Percentiles rank a stretch among this genome's conserved stretches.
Evolutionary conservation across 2,888 invertebrate species (phyloP).

Genomic region (Tryphoninae sp.): DNA sequence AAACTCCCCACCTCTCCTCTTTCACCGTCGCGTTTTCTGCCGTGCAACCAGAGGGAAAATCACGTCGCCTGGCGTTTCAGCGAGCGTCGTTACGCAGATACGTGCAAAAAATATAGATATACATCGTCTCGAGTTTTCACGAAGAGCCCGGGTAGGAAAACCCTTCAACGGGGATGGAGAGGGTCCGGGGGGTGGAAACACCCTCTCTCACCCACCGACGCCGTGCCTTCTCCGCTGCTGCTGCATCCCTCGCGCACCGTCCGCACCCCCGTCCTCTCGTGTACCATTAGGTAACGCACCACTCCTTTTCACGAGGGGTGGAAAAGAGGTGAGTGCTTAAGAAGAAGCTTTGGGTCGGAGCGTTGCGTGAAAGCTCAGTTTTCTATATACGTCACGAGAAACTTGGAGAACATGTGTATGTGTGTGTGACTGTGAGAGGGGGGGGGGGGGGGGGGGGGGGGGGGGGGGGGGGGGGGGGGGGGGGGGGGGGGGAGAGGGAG

Average conservation of each 20-base stretch:
- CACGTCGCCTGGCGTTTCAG: slow-evolving; percentile 52
- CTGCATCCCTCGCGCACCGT: background rate
- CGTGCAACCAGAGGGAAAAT: slow-evolving; percentile 45
- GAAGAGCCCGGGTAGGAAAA: slow-evolving; percentile 32
- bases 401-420: background rate
- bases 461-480: no score
- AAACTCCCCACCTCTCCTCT: slow-evolving; percentile 4
- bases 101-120: slow-evolving; percentile 37
- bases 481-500: no score
- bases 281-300: slow-evolving; percentile 64
- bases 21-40: background rate
- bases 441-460: no score
- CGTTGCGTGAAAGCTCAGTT: slow-evolving; percentile 48
- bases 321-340: slow-evolving; percentile 44
- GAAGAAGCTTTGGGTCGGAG: slow-evolving; percentile 47
- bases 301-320: slow-evolving; percentile 49
- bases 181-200: slow-evolving; percentile 9
- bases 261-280: slow-evolving; percentile 57
- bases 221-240: slow-evolving; percentile 61
- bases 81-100: slow-evolving; percentile 47
- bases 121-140: slow-evolving; percentile 24
- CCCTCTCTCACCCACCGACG: slow-evolving; percentile 54
- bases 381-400: slow-evolving; percentile 10
- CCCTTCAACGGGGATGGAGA: slow-evolving; percentile 51
- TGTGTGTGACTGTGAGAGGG: no score